phyloP scores from a whole-genome alignment of 2,888 invertebrate species.

The Aleiodes leptofemur region DNA sequence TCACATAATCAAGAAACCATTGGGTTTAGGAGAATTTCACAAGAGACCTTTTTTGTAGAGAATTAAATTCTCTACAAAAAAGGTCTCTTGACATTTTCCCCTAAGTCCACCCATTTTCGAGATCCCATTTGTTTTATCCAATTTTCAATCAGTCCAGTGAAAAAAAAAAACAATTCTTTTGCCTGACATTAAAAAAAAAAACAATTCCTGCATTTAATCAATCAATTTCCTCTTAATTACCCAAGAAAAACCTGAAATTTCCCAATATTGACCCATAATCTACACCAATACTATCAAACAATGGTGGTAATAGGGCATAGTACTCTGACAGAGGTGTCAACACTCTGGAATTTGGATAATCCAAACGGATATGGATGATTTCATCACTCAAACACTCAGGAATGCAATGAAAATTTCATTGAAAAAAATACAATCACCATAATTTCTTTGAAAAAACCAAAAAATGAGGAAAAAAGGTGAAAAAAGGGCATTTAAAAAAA shows the following conservation, averaged over 20 bases:
- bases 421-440: background rate
- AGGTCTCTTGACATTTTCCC: too few species aligned
- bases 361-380: conserved; percentile 59
- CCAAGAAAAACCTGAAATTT: background rate
- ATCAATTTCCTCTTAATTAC: background rate
- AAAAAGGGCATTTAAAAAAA: conserved; percentile 4
- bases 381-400: conserved; percentile 30
- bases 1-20: too few species aligned
- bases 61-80: too few species aligned
- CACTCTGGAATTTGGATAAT: conserved; percentile 72
- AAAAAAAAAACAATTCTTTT: too few species aligned
- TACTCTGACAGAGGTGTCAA: conserved; percentile 69
- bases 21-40: too few species aligned
- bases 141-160: too few species aligned
- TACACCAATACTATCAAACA: background rate
- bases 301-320: conserved; percentile 54
- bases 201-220: background rate
- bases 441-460: background rate
- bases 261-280: background rate
- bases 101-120: too few species aligned
- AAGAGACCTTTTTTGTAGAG: too few species aligned
- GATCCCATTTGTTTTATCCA: too few species aligned
- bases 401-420: conserved; percentile 15
- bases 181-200: too few species aligned
- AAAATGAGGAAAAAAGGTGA: background rate